Percentiles rank a stretch among this genome's conserved stretches.
These are phyloP conservation scores for Zhengitettix transpicula DNA, from an alignment of 2,888 invertebrate genomes.

Conservation along the genomic window DNA sequence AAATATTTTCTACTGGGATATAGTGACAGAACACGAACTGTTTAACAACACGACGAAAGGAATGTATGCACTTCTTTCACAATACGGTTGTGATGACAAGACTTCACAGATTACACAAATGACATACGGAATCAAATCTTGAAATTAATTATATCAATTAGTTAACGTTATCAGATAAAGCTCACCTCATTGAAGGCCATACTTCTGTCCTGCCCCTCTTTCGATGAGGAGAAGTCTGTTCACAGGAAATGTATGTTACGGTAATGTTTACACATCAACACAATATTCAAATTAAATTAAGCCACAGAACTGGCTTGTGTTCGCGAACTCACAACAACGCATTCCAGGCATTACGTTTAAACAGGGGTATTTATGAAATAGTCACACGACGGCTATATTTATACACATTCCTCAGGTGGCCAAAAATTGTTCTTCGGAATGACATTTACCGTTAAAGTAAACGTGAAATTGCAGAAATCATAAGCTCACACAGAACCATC, in stretches of 20 bases:
- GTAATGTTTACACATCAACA: slow-evolving; percentile 10
- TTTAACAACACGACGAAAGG: too few relatives aligned
- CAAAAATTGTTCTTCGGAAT: slow-evolving; percentile 17
- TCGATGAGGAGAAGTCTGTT: background rate
- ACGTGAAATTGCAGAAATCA: background rate
- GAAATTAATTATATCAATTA: too few relatives aligned
- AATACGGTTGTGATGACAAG: too few relatives aligned
- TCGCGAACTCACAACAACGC: slow-evolving; percentile 13
- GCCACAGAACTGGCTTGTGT: background rate
- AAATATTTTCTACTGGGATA: too few relatives aligned
- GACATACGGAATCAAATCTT: too few relatives aligned
- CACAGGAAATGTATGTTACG: slow-evolving; percentile 4
- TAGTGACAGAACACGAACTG: too few relatives aligned
- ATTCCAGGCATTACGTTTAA: too few relatives aligned
- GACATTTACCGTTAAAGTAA: background rate
- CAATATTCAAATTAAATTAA: background rate
- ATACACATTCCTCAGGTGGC: slow-evolving; percentile 49
- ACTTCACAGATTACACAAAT: too few relatives aligned
- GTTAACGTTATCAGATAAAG: too few relatives aligned
- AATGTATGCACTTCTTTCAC: too few relatives aligned
- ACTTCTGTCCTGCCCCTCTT: slow-evolving; percentile 26
- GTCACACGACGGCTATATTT: slow-evolving; percentile 42
- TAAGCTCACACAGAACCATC: background rate
- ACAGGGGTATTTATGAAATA: slow-evolving; percentile 17
- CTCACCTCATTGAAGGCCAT: slow-evolving; percentile 69